These are phyloP conservation scores for Drosophila rhopaloa DNA, from an alignment of 1,140 invertebrate species.

Conservation along the genomic window DNA sequence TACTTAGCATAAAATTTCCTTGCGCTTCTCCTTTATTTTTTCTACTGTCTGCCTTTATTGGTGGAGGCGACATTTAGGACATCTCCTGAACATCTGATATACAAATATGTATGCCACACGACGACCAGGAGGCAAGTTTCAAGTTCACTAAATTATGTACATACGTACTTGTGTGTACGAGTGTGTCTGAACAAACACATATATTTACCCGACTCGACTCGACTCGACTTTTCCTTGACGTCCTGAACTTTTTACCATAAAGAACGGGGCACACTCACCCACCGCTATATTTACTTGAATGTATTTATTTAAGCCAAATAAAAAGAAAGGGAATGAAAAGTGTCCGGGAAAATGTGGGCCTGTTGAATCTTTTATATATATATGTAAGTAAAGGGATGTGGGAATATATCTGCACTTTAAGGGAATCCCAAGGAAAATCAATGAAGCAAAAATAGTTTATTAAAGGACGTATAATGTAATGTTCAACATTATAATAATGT, in stretches of 20 bases:
- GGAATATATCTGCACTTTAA: constrained; percentile 18
- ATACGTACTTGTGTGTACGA: constrained; percentile 40
- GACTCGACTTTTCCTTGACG: constrained; percentile 46
- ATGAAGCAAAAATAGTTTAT: constrained; percentile 37
- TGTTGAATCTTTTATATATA: constrained; percentile 29
- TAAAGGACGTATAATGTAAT: constrained; percentile 28
- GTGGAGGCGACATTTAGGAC: constrained; percentile 23
- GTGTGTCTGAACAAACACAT: constrained; percentile 55
- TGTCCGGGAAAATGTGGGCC: constrained; percentile 26
- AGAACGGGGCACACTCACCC: constrained; percentile 52
- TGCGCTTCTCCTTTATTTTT: constrained; percentile 8
- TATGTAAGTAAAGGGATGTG: not conserved
- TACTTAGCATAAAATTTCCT: constrained; percentile 67
- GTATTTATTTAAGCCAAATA: constrained; percentile 80
- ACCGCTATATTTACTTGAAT: constrained; percentile 42
- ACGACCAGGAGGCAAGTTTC: constrained; percentile 58
- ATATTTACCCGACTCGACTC: constrained; percentile 65
- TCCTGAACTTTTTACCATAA: constrained; percentile 71
- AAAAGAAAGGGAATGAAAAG: constrained; percentile 34
- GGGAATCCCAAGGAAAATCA: constrained; percentile 32
- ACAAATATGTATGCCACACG: constrained; percentile 50
- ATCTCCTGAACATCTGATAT: constrained; percentile 67
- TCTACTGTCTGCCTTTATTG: constrained; percentile 8
- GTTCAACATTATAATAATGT: constrained; percentile 24
- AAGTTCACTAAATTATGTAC: constrained; percentile 82